Conservation (phyloP, 2,888 invertebrate genomes). For the Cantharis flavilabris region DNA sequence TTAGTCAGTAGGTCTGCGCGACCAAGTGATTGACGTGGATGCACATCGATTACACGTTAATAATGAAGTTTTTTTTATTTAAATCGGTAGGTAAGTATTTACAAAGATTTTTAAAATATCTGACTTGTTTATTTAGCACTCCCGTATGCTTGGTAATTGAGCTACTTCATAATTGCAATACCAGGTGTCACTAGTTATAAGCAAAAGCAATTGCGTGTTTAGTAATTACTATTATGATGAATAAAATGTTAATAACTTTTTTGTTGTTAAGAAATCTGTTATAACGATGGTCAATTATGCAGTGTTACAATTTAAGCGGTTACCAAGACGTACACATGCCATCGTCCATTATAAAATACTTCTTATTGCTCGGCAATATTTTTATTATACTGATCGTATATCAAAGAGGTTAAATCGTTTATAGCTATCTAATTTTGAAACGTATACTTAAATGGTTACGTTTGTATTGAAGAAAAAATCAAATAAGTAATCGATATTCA, state of each 20-base stretch:
- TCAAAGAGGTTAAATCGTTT: background rate
- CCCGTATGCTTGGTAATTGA: background rate
- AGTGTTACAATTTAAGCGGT: background rate
- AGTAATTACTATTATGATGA: background rate
- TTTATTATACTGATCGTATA: background rate
- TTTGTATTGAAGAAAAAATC: background rate
- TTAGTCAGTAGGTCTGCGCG: too few species aligned
- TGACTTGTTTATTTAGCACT: background rate
- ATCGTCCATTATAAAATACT: background rate
- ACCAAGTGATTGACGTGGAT: too few species aligned
- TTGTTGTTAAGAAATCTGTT: background rate
- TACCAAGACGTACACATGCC: background rate
- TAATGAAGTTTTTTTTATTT: background rate
- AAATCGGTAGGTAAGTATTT: too few species aligned
- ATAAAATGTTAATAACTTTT: background rate
- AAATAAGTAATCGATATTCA: background rate
- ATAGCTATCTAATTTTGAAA: background rate
- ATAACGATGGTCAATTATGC: background rate
- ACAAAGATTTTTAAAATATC: background rate
- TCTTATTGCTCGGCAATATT: background rate
- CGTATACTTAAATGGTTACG: background rate
- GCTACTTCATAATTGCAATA: background rate
- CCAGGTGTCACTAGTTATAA: background rate
- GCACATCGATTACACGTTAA: too few species aligned
- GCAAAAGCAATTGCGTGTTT: background rate